Base-by-base conservation (phyloP, 2,113 vertebrate genomes). In the Mesoclemmys tuberculata region DNA sequence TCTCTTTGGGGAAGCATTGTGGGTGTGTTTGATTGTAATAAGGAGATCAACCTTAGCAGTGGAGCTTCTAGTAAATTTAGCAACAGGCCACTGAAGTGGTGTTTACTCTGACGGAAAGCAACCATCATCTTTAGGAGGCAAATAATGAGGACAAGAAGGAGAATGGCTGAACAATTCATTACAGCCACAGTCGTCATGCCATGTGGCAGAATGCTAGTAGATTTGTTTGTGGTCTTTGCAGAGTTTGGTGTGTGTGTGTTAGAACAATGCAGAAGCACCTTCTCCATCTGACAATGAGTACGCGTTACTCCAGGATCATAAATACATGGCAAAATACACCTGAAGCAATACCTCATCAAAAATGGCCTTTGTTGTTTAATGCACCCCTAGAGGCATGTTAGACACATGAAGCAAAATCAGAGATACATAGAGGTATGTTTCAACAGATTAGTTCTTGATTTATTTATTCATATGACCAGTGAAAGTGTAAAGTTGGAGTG, bases 211-310 rank as follows among this genome's bases (percentile, higher is more conserved):
- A 89, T 61, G 48, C 79, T 90, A 64, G 77, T 89, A 44, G 4
- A 12, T 77, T 90, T 1, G 0, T 90, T 78, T 95, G 77, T 93
- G 84, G 85, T 82, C 97, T 94, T 89, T 94, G 35, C n/a, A 82
- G 90, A 85, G 49, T 61, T 93, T 92, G 82, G 80, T 94, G 90
- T 84, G n/a, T n/a, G 95, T 78, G 92, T 94, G 96, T 95, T 92
- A 90, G 89, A 94, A 41, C 56, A 77, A 75, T 58, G 56, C 87
- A 81, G 83, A 88, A 94, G 80, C 64, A 88, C 91, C 81, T 92
- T 93, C 93, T 85, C 91, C 82, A 85, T 75, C 71, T 75, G 22
- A 44, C 21, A n/a, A 35, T 64, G 31, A 68, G 35, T n/a, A n/a
- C 5, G 5, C n/a, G 31, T n/a, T n/a, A 68, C 7, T 35, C 61